These are phyloP conservation scores for Archocentrus centrarchus DNA, from an alignment of 2,113 vertebrate species.

Conservation along the genomic window DNA sequence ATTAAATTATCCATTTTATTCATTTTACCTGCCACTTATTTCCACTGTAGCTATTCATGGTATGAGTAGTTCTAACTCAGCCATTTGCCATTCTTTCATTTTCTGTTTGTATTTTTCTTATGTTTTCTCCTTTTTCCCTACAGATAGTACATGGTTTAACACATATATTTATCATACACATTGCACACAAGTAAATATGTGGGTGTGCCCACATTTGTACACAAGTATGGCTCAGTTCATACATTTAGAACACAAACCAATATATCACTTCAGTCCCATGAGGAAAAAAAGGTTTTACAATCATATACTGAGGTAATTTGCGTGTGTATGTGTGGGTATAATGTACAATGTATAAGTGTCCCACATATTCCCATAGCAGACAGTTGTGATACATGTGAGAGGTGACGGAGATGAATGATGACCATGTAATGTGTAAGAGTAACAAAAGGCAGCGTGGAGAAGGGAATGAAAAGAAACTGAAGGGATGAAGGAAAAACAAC, in stretches of 20 bases:
- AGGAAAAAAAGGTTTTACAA: constrained; percentile 19
- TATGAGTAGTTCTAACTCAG: background rate
- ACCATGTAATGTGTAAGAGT: background rate
- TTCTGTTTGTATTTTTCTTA: background rate
- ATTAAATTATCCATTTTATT: too few species aligned
- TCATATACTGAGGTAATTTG: constrained; percentile 1
- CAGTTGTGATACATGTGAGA: constrained; percentile 11
- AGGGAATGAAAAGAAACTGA: background rate
- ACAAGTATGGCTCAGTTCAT: constrained; percentile 46
- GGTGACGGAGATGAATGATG: background rate
- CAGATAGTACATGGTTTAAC: background rate
- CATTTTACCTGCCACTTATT: background rate
- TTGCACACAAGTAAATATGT: background rate
- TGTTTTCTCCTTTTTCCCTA: background rate
- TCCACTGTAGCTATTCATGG: background rate
- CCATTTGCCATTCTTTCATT: background rate
- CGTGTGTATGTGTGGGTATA: background rate
- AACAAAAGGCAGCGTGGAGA: background rate
- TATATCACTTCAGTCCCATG: constrained; percentile 48
- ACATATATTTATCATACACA: constrained; percentile 12
- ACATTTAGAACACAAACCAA: constrained; percentile 57
- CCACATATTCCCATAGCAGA: background rate
- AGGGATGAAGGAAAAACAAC: background rate
- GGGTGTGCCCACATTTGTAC: background rate
- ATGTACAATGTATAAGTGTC: background rate